Evolutionary conservation across 2,797 vertebrate species (phyloP).

Genomic region (Spinibarbus caldwelli): DNA sequence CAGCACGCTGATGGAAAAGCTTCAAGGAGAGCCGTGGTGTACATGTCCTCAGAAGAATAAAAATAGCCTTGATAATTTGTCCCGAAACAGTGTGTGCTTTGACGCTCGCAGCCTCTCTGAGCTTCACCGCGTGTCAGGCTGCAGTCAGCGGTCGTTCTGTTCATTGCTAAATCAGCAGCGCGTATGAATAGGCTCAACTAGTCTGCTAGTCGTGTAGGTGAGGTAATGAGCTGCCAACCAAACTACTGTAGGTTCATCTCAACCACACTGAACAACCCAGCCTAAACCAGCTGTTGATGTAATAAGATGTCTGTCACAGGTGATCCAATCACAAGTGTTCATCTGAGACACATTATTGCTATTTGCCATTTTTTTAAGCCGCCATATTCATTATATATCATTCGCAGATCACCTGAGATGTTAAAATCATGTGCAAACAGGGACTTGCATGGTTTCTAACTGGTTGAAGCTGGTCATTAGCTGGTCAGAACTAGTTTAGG

Average conservation of each 20-base stretch:
- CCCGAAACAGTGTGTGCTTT: neutral
- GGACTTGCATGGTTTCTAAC: neutral
- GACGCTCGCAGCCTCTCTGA: neutral
- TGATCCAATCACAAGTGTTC: neutral
- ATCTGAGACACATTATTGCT: neutral
- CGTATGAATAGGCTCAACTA: neutral
- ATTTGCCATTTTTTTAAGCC: neutral
- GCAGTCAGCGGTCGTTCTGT: constrained; percentile 15
- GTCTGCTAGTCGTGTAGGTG: neutral
- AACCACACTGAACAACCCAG: neutral
- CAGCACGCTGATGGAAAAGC: constrained; percentile 16
- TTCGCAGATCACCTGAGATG: neutral
- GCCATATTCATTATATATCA: neutral
- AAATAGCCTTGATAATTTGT: constrained; percentile 20
- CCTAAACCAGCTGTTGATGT: neutral
- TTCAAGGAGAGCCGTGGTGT: neutral
- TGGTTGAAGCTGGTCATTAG: neutral
- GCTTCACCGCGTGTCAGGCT: neutral
- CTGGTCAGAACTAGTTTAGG: neutral
- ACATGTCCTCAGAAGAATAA: neutral
- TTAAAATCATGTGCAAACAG: neutral
- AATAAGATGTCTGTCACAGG: neutral
- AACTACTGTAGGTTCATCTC: neutral
- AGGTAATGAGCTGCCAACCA: neutral
- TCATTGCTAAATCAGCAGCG: neutral